These are phyloP conservation scores for Ariolimax columbianus DNA, from an alignment of 2,888 invertebrate species.

Conservation along the genomic window DNA sequence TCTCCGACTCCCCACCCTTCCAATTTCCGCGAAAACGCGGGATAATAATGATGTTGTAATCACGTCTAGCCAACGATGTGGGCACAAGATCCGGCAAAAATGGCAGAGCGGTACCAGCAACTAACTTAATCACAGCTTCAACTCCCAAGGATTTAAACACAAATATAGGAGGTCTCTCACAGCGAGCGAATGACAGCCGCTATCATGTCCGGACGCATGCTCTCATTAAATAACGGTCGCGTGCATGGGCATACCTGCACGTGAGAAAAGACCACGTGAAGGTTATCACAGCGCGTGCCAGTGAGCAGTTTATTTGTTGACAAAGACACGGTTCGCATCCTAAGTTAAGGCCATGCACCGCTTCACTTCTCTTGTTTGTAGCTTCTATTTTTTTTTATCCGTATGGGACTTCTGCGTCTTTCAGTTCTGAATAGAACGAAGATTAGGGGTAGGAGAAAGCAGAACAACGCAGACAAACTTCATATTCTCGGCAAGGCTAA, in stretches of 20 bases:
- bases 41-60: too few relatives aligned
- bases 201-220: background rate
- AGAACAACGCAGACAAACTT: background rate
- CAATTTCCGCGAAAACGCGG: too few relatives aligned
- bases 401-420: background rate
- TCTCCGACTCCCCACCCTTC: too few relatives aligned
- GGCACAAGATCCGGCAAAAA: background rate
- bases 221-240: background rate
- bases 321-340: background rate
- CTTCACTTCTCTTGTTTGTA: background rate
- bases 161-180: background rate
- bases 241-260: slow-evolving; percentile 31
- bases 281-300: background rate
- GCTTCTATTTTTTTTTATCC: background rate
- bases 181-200: background rate
- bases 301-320: slow-evolving; percentile 19
- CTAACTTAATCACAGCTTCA: background rate
- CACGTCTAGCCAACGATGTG: too few relatives aligned
- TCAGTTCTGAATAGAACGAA: background rate
- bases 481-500: background rate
- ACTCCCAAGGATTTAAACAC: background rate
- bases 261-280: slow-evolving; percentile 30
- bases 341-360: background rate
- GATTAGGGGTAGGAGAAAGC: background rate
- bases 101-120: background rate